Evolutionary conservation across 1,140 invertebrate species (phyloP).

Genomic region (Formica selysi): DNA sequence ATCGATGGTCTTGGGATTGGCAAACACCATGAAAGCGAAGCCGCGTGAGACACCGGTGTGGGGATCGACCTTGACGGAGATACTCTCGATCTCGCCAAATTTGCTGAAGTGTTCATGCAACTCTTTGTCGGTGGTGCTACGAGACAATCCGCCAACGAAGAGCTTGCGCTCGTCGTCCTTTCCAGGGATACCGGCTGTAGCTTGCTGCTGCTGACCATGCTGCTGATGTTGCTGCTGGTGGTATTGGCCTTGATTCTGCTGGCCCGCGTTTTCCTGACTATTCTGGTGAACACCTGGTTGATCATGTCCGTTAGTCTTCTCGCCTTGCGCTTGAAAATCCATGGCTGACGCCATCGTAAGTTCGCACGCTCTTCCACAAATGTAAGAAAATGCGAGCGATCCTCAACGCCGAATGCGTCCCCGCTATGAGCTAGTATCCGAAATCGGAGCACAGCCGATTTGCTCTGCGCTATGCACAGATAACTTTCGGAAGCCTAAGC

Average conservation of each 20-base stretch:
- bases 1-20: slow-evolving; percentile 88
- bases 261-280: slow-evolving; percentile 52
- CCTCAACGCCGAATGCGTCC: too few species aligned
- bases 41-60: slow-evolving; percentile 89
- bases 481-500: too few species aligned
- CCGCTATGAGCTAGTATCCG: too few species aligned
- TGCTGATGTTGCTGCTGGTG: slow-evolving; percentile 60
- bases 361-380: slow-evolving; percentile 37
- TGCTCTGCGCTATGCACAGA: too few species aligned
- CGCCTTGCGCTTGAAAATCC: slow-evolving; percentile 80
- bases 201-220: slow-evolving; percentile 78
- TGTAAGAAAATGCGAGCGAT: too few species aligned
- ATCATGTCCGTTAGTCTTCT: slow-evolving; percentile 45
- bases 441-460: too few species aligned
- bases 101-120: slow-evolving; percentile 89
- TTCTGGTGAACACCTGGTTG: slow-evolving; percentile 23
- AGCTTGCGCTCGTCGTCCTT: slow-evolving; percentile 87
- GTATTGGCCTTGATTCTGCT: slow-evolving; percentile 71
- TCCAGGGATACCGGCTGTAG: slow-evolving; percentile 86
- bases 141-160: slow-evolving; percentile 86
- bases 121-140: slow-evolving; percentile 87
- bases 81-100: slow-evolving; percentile 89
- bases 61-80: slow-evolving; percentile 89
- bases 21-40: slow-evolving; percentile 91
- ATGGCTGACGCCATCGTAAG: slow-evolving; percentile 82